Conservation (phyloP, 2,888 invertebrate species). For the Petrophora chlorosata region DNA sequence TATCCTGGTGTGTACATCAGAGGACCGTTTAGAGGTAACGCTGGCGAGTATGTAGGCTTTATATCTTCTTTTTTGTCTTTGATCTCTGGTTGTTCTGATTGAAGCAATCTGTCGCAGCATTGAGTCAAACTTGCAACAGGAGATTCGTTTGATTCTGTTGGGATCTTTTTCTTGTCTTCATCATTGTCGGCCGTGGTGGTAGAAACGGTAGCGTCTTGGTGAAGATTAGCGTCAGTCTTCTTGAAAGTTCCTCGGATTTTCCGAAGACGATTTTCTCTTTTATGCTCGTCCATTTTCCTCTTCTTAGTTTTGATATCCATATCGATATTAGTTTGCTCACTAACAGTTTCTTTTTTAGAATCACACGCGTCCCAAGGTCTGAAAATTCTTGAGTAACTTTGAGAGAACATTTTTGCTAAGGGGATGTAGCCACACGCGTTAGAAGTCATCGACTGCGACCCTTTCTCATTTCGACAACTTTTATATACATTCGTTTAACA, state of each 20-base stretch:
- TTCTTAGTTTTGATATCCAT: slow-evolving; percentile 50
- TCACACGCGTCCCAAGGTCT: slow-evolving; percentile 85
- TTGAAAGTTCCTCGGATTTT: slow-evolving; percentile 76
- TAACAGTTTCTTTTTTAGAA: slow-evolving; percentile 43
- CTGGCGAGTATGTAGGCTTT: slow-evolving; percentile 1
- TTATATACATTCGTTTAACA: slow-evolving; percentile 82
- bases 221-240: slow-evolving; percentile 56
- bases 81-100: slow-evolving; percentile 47
- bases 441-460: slow-evolving; percentile 69
- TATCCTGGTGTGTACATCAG: slow-evolving; percentile 51
- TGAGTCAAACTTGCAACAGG: slow-evolving; percentile 68
- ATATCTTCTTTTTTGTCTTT: slow-evolving; percentile 38
- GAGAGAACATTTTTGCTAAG: slow-evolving; percentile 60
- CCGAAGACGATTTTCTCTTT: slow-evolving; percentile 69
- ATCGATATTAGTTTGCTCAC: slow-evolving; percentile 43
- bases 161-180: slow-evolving; percentile 38
- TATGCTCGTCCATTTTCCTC: slow-evolving; percentile 54
- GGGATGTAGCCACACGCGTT: slow-evolving; percentile 62
- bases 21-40: slow-evolving; percentile 30
- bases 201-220: slow-evolving; percentile 84
- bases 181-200: slow-evolving; percentile 74
- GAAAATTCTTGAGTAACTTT: slow-evolving; percentile 81
- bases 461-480: slow-evolving; percentile 77
- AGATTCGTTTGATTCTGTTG: slow-evolving; percentile 44
- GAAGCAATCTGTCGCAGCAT: slow-evolving; percentile 69